Conservation (phyloP, 2,888 invertebrate genomes). For the Brachypterus glaber region DNA sequence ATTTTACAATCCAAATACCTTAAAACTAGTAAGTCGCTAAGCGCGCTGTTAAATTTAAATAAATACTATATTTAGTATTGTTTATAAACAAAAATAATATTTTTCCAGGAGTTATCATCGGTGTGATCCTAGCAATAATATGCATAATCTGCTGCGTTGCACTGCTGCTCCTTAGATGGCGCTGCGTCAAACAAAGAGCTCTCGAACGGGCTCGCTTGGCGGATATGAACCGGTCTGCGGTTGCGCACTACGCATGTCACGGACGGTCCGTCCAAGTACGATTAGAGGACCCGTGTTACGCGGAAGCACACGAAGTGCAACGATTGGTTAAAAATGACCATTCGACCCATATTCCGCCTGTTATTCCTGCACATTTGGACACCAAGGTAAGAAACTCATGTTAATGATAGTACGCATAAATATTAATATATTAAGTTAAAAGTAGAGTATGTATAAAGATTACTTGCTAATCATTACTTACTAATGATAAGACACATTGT, state of each 20-base stretch:
- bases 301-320: slow-evolving; percentile 31
- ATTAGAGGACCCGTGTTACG: slow-evolving; percentile 28
- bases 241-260: slow-evolving; percentile 27
- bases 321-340: slow-evolving; percentile 32
- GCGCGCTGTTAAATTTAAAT: no score
- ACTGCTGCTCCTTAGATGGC: slow-evolving; percentile 43
- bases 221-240: slow-evolving; percentile 28
- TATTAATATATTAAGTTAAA: no score
- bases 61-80: no score
- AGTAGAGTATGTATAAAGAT: no score
- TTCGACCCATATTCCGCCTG: slow-evolving; percentile 34
- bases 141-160: slow-evolving; percentile 40
- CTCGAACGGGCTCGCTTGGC: slow-evolving; percentile 25
- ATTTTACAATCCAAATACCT: no score
- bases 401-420: no score
- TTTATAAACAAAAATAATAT: no score
- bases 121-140: slow-evolving; percentile 40
- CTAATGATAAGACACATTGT: no score
- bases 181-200: slow-evolving; percentile 32
- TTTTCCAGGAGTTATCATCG: slow-evolving; percentile 45
- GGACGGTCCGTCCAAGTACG: slow-evolving; percentile 28
- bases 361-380: slow-evolving; percentile 41
- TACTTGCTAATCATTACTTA: no score
- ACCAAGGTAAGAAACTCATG: slow-evolving; percentile 48
- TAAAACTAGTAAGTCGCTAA: no score